Percentiles rank a stretch among this genome's conserved stretches.
phyloP scores from a whole-genome alignment of 2,888 invertebrate genomes.

The Steinernema scapterisci region DNA sequence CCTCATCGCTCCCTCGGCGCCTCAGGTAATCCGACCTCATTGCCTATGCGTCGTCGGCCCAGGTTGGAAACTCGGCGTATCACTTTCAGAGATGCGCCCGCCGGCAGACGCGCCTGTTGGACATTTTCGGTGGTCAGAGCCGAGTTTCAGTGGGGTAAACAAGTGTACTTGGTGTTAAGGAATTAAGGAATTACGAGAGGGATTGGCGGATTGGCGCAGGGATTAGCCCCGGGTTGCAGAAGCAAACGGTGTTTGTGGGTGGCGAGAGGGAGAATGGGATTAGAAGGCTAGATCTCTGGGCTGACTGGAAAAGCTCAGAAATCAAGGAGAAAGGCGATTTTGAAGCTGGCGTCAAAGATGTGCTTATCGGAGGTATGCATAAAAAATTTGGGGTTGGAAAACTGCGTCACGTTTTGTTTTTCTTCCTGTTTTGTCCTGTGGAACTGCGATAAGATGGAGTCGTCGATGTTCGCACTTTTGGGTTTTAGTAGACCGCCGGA shows the following conservation, averaged over 20 bases:
- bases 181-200: constrained; percentile 26
- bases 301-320: not conserved
- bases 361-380: no score
- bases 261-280: not conserved
- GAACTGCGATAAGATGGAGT: no score
- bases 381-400: no score
- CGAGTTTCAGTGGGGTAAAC: not conserved
- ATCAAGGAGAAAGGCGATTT: no score
- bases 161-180: constrained; percentile 1
- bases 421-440: no score
- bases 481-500: no score
- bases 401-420: no score
- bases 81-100: constrained; percentile 1
- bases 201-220: constrained; percentile 2
- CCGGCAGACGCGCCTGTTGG: not conserved
- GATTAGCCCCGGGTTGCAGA: not conserved
- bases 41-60: not conserved
- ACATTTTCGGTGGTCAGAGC: no score
- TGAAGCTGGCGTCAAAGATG: no score
- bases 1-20: no score
- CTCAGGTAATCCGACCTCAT: no score
- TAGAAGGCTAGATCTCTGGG: not conserved
- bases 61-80: not conserved
- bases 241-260: not conserved
- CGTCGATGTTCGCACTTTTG: no score